Evolutionary conservation across 2,888 invertebrate genomes (phyloP), one percentile per base, ranked within the genome.

Genomic region (Ischnus inquisitorius): DNA sequence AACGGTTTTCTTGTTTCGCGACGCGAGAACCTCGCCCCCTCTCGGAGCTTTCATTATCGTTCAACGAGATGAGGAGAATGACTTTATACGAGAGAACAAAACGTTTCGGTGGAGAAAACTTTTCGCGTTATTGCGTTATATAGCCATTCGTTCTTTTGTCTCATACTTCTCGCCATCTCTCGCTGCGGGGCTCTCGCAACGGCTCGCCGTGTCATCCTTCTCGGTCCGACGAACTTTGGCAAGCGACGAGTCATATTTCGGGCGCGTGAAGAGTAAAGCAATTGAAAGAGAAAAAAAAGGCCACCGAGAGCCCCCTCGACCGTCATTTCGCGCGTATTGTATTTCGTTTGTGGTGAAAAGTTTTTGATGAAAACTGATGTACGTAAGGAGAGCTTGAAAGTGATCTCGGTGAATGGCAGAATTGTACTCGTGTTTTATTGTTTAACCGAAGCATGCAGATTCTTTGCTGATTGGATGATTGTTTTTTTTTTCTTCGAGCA

Each of bases 1-100:
- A 14, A n/a, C 67, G 62, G 34, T 34, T 54, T 25, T 77, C 79
- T 77, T 77, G 68, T 68, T 77, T 14, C 54, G 1, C 22, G 60
- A 22, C 48, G 64, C 64, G 57, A 67, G 74, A 79, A 75, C 75
- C 65, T 6, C 34, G 5, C 34, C 4, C 34, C 6, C 34, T 8
- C 64, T 34, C 39, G 46, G 48, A 48, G 25, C 71, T 84, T 84
- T 81, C 84, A 84, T 84, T 78, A 81, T 69, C 60, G 65, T 79
- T 77, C 67, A 80, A 43, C 72, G 77, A 54, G 72, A 71, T 25
- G 75, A 82, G 78, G 64, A 77, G 80, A 78, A 81, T 75, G 57
- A 80, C 78, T 81, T 78, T 78, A 74, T 71, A 71, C 5, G 81
- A 69, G 69, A 69, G 69, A 65, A 65, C 51, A 71, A 62, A 69